Conservation (phyloP, 2,797 vertebrate genomes). For the Furcifer pardalis region DNA sequence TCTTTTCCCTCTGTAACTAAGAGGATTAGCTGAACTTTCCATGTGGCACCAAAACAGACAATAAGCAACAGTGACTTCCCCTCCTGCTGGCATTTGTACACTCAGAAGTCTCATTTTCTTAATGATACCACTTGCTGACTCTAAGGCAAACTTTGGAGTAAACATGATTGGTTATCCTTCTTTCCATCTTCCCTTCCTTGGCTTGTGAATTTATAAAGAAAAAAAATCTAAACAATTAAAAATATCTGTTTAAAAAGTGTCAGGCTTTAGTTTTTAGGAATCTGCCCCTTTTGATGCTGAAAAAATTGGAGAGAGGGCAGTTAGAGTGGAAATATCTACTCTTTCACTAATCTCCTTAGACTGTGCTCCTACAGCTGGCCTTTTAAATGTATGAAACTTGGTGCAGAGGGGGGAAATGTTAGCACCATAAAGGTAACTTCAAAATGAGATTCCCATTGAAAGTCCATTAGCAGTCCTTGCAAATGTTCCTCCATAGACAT, state of each 20-base stretch:
- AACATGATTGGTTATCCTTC: slow-evolving; percentile 60
- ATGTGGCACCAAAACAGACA: slow-evolving; percentile 72
- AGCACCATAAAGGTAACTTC: background rate
- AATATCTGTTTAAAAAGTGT: slow-evolving; percentile 54
- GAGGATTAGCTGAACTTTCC: slow-evolving; percentile 78
- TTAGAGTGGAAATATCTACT: slow-evolving; percentile 53
- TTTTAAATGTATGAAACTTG: background rate
- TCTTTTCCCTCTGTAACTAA: slow-evolving; percentile 74
- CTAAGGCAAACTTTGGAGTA: slow-evolving; percentile 66
- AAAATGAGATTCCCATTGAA: background rate
- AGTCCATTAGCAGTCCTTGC: background rate
- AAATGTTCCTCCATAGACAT: background rate
- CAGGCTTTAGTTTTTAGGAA: slow-evolving; percentile 53
- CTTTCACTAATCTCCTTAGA: slow-evolving; percentile 49
- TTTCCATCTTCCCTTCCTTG: slow-evolving; percentile 18
- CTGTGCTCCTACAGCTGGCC: slow-evolving; percentile 35
- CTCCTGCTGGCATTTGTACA: slow-evolving; percentile 67
- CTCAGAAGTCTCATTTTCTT: slow-evolving; percentile 71
- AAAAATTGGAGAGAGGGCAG: slow-evolving; percentile 9
- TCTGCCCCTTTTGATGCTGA: slow-evolving; percentile 54
- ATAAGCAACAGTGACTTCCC: slow-evolving; percentile 74
- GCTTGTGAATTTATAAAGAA: slow-evolving; percentile 64
- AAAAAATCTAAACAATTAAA: slow-evolving; percentile 50
- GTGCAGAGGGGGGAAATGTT: background rate
- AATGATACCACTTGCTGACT: slow-evolving; percentile 68